Conservation (phyloP, 2,797 vertebrate species). For the Microchirus variegatus region DNA sequence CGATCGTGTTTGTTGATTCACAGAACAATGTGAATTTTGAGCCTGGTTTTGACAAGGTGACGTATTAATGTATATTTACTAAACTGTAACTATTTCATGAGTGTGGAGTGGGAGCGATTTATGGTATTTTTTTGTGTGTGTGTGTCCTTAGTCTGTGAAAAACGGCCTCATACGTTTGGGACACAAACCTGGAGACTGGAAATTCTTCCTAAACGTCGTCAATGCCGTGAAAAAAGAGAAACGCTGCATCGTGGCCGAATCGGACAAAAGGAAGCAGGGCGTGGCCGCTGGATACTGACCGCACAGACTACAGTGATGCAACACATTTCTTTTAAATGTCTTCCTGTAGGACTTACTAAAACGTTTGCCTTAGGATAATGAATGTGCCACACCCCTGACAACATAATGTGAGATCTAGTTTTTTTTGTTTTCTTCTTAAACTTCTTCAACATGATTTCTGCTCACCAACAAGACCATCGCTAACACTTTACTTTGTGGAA, state of each 20-base stretch:
- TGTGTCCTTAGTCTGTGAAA: slow-evolving; percentile 59
- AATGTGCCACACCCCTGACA: slow-evolving; percentile 5
- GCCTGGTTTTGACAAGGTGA: slow-evolving; percentile 64
- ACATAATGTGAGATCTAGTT: slow-evolving; percentile 2
- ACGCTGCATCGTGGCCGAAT: slow-evolving; percentile 75
- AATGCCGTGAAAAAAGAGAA: slow-evolving; percentile 75
- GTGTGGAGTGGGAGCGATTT: slow-evolving; percentile 9
- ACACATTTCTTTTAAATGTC: not conserved
- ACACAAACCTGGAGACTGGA: slow-evolving; percentile 31
- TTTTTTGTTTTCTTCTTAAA: not conserved
- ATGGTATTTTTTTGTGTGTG: slow-evolving; percentile 17
- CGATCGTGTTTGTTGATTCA: slow-evolving; percentile 76
- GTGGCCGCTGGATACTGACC: slow-evolving; percentile 76
- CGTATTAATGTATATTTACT: not conserved
- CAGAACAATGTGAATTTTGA: slow-evolving; percentile 68
- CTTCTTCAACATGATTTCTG: no score
- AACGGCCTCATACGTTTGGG: slow-evolving; percentile 52
- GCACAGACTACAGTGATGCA: not conserved
- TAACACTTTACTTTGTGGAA: no score
- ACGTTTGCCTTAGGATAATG: slow-evolving; percentile 18
- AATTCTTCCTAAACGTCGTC: slow-evolving; percentile 74
- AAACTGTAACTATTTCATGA: slow-evolving; percentile 13
- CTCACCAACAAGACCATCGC: no score
- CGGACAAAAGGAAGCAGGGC: slow-evolving; percentile 77
- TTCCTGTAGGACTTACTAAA: slow-evolving; percentile 16